phyloP scores from a whole-genome alignment of 2,113 vertebrate genomes.

The Isichthys henryi region DNA sequence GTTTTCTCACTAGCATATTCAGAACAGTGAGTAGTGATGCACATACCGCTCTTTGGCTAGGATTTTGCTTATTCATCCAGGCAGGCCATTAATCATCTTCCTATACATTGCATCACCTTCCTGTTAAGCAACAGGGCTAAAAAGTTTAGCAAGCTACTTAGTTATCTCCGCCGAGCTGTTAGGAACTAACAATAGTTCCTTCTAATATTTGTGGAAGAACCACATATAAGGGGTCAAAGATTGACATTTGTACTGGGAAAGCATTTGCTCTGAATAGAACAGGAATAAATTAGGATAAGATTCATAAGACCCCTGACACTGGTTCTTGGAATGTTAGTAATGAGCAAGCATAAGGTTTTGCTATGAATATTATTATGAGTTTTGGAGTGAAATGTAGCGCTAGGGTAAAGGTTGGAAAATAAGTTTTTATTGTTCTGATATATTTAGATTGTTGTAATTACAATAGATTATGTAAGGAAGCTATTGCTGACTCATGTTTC shows the following conservation, averaged over 20 bases:
- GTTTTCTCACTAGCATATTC: neutral
- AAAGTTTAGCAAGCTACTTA: neutral
- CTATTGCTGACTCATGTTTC: neutral
- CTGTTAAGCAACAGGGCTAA: neutral
- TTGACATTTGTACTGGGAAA: neutral
- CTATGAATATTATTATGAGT: neutral
- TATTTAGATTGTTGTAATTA: neutral
- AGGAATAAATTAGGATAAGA: neutral
- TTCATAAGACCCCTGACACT: neutral
- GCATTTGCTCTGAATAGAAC: neutral
- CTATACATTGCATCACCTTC: neutral
- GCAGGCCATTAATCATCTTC: neutral
- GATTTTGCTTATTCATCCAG: neutral
- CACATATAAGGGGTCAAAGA: neutral
- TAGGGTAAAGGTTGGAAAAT: neutral
- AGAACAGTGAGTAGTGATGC: neutral
- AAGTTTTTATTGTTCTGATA: neutral
- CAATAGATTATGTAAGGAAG: neutral
- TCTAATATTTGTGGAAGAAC: neutral
- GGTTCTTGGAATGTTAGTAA: neutral
- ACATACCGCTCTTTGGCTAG: neutral
- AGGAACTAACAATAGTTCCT: neutral
- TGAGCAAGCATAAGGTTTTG: neutral
- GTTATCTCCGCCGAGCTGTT: neutral
- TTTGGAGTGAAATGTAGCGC: neutral